Percentiles rank a stretch among this genome's conserved stretches.
These are phyloP conservation scores for Gibbula magus DNA, from an alignment of 2,888 invertebrate species.

Conservation along the genomic window DNA sequence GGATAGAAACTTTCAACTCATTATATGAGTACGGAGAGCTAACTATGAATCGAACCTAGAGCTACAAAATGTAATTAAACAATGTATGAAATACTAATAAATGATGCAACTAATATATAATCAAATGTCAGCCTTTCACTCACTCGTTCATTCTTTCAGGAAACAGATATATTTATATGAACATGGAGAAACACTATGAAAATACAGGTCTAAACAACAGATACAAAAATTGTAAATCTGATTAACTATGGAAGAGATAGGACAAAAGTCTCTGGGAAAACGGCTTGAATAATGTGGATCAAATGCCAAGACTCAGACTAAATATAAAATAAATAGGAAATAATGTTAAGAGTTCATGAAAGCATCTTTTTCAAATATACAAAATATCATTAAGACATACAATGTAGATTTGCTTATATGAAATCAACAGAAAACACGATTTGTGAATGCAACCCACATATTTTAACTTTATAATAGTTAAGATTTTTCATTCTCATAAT, in stretches of 20 bases:
- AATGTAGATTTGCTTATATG: too few species aligned
- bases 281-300: neutral
- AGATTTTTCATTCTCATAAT: neutral
- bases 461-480: neutral
- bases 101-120: too few species aligned
- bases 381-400: too few species aligned
- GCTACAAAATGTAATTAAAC: too few species aligned
- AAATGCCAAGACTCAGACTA: neutral
- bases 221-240: slow-evolving; percentile 8
- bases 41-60: too few species aligned
- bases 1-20: too few species aligned
- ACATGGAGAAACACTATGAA: slow-evolving; percentile 4
- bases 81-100: too few species aligned
- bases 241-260: slow-evolving; percentile 12
- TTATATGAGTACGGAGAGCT: too few species aligned
- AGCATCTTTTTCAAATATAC: too few species aligned
- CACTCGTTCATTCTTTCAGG: neutral
- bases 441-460: neutral
- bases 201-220: slow-evolving; percentile 15
- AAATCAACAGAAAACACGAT: neutral
- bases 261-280: slow-evolving; percentile 10
- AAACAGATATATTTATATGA: neutral
- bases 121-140: too few species aligned
- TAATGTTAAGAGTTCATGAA: too few species aligned
- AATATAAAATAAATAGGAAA: too few species aligned